Evolutionary conservation across 2,797 vertebrate species (phyloP), one percentile per base, ranked within the genome.

Genomic region (Oreonectes daqikongensis): DNA sequence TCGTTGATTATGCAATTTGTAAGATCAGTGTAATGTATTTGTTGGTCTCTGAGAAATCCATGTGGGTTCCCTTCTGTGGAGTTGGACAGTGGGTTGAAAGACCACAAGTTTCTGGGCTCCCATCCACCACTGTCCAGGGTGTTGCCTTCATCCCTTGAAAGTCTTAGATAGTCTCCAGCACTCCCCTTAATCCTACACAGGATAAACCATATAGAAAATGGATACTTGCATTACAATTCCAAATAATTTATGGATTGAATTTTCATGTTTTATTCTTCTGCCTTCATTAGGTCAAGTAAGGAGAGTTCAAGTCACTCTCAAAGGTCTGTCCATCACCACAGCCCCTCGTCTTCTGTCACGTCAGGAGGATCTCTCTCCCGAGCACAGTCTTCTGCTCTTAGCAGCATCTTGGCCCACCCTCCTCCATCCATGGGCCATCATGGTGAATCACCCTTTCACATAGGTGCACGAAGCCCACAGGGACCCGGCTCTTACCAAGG

Each of bases 281-380:
- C 73, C 42, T 86, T 89, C 85, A 28, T 48, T 91, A 99, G 97
- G 90, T 95, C 95, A 84, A 93, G 89, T 77, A 96, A 95, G 70
- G 96, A 99, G 22, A 90, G 94, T 75, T 89, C 87, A 0, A 89
- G 91, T 68, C 87, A 95, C 84, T 93, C 92, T 68, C 95, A 95
- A 86, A 93, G 95, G 69, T 88, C 90, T 15, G 85, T 93, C 73
- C 95, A 96, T 83, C 96, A 97, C 77, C 97, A 99, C 89, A 99
- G 97, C 79, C 97, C 96, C 22, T 96, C 95, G 18, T 98, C 97
- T 71, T 99, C 97, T 2, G 92, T 98, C 82, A 96, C 96, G 0
- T 98, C 97, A 0, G 79, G 96, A 87, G 95, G 95, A 55, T 97
- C 96, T 63, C 87, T 98, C 86, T 94, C 95, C 63, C 93, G 97